These are phyloP conservation scores for Incurvaria masculella DNA, from an alignment of 2,888 invertebrate genomes.

Conservation along the genomic window DNA sequence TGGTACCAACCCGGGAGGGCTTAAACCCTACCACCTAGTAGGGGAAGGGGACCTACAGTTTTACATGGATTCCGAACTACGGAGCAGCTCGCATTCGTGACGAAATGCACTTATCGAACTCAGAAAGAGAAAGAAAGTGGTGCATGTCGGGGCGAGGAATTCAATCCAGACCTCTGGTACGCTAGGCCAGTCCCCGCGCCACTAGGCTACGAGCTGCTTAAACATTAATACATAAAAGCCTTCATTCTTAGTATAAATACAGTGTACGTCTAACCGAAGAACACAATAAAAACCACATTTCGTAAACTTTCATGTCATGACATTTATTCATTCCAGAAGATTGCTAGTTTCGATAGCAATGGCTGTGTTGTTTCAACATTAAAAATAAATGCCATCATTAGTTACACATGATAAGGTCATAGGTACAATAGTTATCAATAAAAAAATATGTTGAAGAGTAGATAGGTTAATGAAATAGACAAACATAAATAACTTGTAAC, in stretches of 20 bases:
- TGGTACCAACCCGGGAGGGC: no score
- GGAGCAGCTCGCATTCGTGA: no score
- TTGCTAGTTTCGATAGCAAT: neutral
- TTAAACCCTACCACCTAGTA: no score
- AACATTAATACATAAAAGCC: neutral
- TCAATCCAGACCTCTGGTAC: no score
- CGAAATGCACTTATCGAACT: no score
- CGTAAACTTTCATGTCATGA: constrained; percentile 8
- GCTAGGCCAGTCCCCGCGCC: no score
- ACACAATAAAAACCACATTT: constrained; percentile 6
- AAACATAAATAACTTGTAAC: neutral
- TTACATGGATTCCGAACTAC: no score
- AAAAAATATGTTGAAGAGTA: neutral
- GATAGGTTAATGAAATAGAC: neutral
- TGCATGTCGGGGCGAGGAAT: no score
- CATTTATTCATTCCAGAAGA: constrained; percentile 7
- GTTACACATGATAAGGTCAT: neutral
- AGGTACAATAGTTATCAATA: neutral
- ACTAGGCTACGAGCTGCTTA: no score
- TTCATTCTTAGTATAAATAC: neutral
- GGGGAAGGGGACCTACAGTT: no score
- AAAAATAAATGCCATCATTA: neutral
- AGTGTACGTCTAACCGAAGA: neutral
- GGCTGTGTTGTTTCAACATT: neutral
- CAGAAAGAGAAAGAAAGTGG: no score